Percentiles rank a stretch among this genome's conserved stretches.
phyloP scores from a whole-genome alignment of 2,113 vertebrate species.

The Dolichotis patagonum region DNA sequence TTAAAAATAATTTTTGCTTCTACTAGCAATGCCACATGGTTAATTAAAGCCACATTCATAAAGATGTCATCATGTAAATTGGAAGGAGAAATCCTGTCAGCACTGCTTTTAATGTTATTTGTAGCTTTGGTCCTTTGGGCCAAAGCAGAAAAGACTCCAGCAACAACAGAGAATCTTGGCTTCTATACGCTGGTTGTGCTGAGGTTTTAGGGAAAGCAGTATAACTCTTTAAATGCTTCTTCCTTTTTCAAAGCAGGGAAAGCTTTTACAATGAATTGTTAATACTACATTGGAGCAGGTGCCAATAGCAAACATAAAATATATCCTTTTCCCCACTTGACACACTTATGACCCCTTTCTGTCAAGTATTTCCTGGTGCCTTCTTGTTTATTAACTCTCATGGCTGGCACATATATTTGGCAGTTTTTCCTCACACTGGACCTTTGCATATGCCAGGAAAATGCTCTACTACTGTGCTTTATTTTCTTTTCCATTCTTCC shows the following conservation, averaged over 20 bases:
- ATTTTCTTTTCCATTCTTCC: no score
- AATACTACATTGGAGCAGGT: neutral
- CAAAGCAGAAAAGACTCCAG: neutral
- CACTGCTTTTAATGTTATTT: neutral
- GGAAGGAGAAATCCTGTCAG: neutral
- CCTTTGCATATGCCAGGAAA: neutral
- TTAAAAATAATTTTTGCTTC: conserved; percentile 33
- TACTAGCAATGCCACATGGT: neutral
- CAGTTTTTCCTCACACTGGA: neutral
- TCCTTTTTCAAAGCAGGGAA: neutral
- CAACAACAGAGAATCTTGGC: neutral
- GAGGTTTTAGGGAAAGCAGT: neutral
- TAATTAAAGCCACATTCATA: neutral
- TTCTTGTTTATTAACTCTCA: neutral
- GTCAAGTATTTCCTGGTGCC: neutral
- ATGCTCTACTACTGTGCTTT: neutral
- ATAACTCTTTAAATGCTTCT: neutral
- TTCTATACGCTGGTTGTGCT: neutral
- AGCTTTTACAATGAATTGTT: neutral
- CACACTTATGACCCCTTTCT: neutral
- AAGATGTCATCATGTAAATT: neutral
- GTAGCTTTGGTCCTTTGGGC: neutral
- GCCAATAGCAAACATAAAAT: neutral
- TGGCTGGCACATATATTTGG: no score
- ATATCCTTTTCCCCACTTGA: neutral